phyloP scores from a whole-genome alignment of 35 echinoderm and acorn worm genomes.

The Apostichopus japonicus region DNA sequence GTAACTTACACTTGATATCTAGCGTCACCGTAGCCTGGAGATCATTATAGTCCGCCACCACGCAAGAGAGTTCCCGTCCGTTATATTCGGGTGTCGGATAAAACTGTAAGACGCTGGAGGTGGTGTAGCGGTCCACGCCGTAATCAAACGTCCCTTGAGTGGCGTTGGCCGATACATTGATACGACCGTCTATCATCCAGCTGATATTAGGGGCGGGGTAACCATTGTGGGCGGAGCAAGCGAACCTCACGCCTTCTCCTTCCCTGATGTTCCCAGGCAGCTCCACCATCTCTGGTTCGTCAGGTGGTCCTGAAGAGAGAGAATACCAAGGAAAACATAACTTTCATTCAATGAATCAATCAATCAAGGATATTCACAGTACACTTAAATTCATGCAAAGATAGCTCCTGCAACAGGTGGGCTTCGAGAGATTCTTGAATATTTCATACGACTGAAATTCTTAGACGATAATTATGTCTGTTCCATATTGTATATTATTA shows the following conservation, averaged over 20 bases:
- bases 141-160: neutral
- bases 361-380: too few species aligned
- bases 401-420: too few species aligned
- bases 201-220: slow-evolving; percentile 27
- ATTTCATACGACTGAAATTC: too few species aligned
- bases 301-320: slow-evolving; percentile 13
- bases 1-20: slow-evolving; percentile 43
- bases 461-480: too few species aligned
- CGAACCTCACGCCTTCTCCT: slow-evolving; percentile 14
- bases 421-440: too few species aligned
- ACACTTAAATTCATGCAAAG: too few species aligned
- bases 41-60: slow-evolving; percentile 33
- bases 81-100: slow-evolving; percentile 5
- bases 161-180: slow-evolving; percentile 6
- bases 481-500: too few species aligned
- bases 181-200: slow-evolving; percentile 24
- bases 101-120: neutral
- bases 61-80: slow-evolving; percentile 9
- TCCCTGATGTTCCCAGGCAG: neutral
- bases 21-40: neutral
- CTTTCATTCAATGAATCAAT: too few species aligned
- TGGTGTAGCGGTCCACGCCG: neutral
- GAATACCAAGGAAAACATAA: too few species aligned
- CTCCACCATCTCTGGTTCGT: slow-evolving; percentile 10
- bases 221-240: slow-evolving; percentile 44